Base-by-base conservation (phyloP, 2,888 invertebrate genomes). In the Nyleta sp. region DNA sequence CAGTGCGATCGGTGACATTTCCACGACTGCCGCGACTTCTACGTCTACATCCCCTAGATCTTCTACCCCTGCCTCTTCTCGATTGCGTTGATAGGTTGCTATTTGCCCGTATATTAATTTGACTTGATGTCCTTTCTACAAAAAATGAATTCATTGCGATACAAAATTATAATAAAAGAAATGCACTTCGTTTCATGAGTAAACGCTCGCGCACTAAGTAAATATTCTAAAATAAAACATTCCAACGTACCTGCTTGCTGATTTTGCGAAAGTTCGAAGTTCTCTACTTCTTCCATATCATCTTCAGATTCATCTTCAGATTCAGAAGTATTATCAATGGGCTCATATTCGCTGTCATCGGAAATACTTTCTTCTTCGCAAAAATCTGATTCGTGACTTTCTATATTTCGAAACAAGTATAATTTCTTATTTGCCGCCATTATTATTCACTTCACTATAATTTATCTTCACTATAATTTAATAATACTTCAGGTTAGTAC, bases 321-420 rank as follows among this genome's bases (percentile, higher is more conserved):
- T 20, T 48, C 48, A 18, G 48, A 48, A 28, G 10, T 28, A 28
- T 13, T 48, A 22, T 28, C 22, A 28, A 22, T 28, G 28, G 22
- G 22, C 13, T 48, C 24, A 28, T 48, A 48, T 24, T 48, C 48
- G 22, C 46, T 46, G 20, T 18, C 11, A 22, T 46, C 46, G 20
- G 46, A 46, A 20, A 46, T n/a, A 46, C 46, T 46, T 46, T 46
- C 46, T 18, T 18, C 46, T 20, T 46, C 46, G 6, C 20, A 46
- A 8, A 46, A 46, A 46, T 46, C 46, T 17, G 46, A n/a, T n/a
- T n/a, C n/a, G n/a, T n/a, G n/a, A n/a, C n/a, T n/a, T n/a, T n/a
- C n/a, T n/a, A n/a, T n/a, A n/a, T n/a, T n/a, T n/a, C n/a, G n/a
- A n/a, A n/a, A n/a, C n/a, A n/a, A n/a, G n/a, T n/a, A n/a, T n/a